Evolutionary conservation across 1,140 invertebrate genomes (phyloP), one percentile per base, ranked within the genome.

Genomic region (Magallana ariakensis): DNA sequence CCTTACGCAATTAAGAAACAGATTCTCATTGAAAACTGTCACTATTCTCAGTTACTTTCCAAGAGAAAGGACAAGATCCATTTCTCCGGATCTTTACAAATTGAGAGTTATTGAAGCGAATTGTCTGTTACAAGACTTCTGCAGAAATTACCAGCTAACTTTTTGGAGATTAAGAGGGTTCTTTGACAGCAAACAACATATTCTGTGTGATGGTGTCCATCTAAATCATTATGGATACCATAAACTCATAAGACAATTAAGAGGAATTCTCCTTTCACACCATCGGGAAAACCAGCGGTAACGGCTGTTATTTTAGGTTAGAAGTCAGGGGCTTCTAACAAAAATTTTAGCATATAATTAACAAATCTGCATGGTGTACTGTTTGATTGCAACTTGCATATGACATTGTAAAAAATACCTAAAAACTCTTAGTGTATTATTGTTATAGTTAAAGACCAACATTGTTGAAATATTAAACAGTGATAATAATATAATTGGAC

Each of bases 101-200:
- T 26, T 66, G 0, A 19, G 19, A 22, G n/a, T 22, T 8, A 6
- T 22, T 22, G 19, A 66, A 66, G n/a, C 62, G 0, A 66, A 66
- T 22, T 22, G 19, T 22, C 7, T 33, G 2, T 5, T 66, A 66
- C 62, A 66, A 22, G 62, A 66, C 11, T 22, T 1, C 11, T 66
- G 22, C 1, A 66, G 26, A 66, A 22, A 19, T 66, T n/a, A 66
- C 16, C 62, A 66, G 62, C 19, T 66, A 22, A 15, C 46, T n/a
- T 46, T 85, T 19, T 85, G 70, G 54, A 58, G 10, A 19, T 57
- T 83, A 83, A 26, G 82, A 83, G 82, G 19, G 57, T 83, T 53
- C 16, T 33, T 33, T 33, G 62, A 19, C 0, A 66, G 62, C 19
- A 66, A 66, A 26, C 62, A 66, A 66, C 62, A 22, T 2, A 66